Conservation (phyloP, 2,113 vertebrate species). For the Limanda limanda region DNA sequence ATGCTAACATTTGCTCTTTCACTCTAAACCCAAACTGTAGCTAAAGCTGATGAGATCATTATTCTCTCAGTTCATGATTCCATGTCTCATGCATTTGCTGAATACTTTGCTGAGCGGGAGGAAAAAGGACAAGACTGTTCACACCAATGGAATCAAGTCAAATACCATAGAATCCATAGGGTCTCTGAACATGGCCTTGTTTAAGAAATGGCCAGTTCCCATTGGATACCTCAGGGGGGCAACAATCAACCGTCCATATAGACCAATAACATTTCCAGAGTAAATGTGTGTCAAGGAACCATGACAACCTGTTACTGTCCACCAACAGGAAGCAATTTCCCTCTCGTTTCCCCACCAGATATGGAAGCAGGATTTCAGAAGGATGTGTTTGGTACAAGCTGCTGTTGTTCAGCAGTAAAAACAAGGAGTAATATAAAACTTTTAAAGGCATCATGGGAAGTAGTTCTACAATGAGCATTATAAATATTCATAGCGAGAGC, state of each 20-base stretch:
- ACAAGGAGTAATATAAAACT: conserved; percentile 47
- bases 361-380: conserved; percentile 25
- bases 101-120: too few species aligned
- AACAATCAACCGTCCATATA: conserved; percentile 29
- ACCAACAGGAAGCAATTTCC: conserved; percentile 63
- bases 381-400: background rate
- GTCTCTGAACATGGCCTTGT: background rate
- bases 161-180: background rate
- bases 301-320: conserved; percentile 40
- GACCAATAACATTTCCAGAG: conserved; percentile 32
- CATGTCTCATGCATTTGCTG: too few species aligned
- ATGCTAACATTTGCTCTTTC: too few species aligned
- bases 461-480: conserved; percentile 26
- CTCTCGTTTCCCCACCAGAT: conserved; percentile 31
- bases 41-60: too few species aligned
- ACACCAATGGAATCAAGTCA: background rate
- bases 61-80: too few species aligned
- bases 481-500: conserved; percentile 41
- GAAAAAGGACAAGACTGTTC: too few species aligned
- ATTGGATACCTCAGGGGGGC: background rate
- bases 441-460: conserved; percentile 47
- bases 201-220: background rate
- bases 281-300: conserved; percentile 27
- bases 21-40: too few species aligned
- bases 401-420: conserved; percentile 22